Conservation (phyloP, 2,888 invertebrate genomes). For the Polydrusus tereticollis region DNA sequence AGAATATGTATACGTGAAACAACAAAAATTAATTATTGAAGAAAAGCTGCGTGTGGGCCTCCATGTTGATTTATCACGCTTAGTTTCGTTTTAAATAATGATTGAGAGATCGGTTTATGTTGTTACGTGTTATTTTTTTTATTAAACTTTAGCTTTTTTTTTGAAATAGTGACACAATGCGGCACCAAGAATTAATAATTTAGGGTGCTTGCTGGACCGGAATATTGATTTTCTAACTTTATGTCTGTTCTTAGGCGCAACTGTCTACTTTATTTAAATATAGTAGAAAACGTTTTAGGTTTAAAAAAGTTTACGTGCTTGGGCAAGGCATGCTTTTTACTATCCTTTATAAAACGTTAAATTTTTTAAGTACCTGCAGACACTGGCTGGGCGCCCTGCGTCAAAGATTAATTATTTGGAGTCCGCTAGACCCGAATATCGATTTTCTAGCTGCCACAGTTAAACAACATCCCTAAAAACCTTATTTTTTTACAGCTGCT, state of each 20-base stretch:
- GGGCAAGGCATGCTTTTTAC: too few relatives aligned
- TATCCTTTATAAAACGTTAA: too few relatives aligned
- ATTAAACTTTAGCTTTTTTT: neutral
- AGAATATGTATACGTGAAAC: neutral
- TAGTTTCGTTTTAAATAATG: neutral
- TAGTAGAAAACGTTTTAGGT: neutral
- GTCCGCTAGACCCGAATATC: too few relatives aligned
- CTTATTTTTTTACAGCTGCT: too few relatives aligned
- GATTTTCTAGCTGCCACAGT: too few relatives aligned
- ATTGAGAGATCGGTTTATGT: too few relatives aligned
- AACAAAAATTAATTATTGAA: neutral
- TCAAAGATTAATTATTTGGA: too few relatives aligned
- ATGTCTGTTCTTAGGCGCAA: neutral
- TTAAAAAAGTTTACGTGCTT: too few relatives aligned
- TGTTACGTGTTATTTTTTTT: neutral
- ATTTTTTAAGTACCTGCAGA: too few relatives aligned
- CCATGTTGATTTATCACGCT: neutral
- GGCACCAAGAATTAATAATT: slow-evolving; percentile 1
- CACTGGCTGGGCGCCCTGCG: too few relatives aligned
- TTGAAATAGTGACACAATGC: neutral
- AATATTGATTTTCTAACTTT: slow-evolving; percentile 6
- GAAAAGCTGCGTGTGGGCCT: neutral
- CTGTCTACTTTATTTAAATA: neutral
- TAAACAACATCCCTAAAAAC: too few relatives aligned
- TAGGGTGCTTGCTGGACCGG: slow-evolving; percentile 10